These are phyloP conservation scores for Craniophora ligustri DNA, from an alignment of 2,888 invertebrate genomes.

Conservation along the genomic window DNA sequence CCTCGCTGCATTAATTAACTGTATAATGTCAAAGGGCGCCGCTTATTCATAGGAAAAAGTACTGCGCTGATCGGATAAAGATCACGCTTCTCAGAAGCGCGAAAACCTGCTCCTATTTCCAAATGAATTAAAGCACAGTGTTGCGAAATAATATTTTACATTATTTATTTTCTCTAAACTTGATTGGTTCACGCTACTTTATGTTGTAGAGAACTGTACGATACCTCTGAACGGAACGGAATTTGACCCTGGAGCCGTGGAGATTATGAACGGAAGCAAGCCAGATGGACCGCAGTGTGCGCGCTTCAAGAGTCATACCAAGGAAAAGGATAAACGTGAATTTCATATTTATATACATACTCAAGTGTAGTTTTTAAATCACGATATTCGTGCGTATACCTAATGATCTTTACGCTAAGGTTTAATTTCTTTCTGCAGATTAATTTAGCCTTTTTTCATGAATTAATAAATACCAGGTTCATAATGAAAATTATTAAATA, in stretches of 20 bases:
- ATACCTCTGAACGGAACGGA: conserved; percentile 64
- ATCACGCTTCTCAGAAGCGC: conserved; percentile 25
- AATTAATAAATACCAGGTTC: too few species aligned
- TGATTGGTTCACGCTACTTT: not conserved
- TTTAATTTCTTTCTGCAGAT: too few species aligned
- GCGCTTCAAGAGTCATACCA: conserved; percentile 81
- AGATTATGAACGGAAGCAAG: conserved; percentile 75
- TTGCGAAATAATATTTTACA: conserved; percentile 8
- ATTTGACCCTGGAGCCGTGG: conserved; percentile 73
- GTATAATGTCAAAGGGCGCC: conserved; percentile 5
- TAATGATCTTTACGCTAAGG: too few species aligned
- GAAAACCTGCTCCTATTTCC: conserved; percentile 5
- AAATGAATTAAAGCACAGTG: not conserved
- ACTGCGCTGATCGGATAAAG: not conserved
- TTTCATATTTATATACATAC: not conserved
- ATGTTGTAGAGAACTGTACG: conserved; percentile 78
- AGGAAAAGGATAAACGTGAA: conserved; percentile 80
- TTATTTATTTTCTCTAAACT: not conserved
- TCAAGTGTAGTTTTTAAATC: not conserved
- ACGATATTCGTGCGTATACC: not conserved
- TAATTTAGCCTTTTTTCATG: too few species aligned
- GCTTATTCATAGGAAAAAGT: conserved; percentile 7
- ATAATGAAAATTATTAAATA: too few species aligned
- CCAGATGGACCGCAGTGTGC: conserved; percentile 70
- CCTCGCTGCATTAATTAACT: conserved; percentile 11